Base-by-base conservation (phyloP, 2,888 invertebrate genomes). In the Acrobasis suavella region DNA sequence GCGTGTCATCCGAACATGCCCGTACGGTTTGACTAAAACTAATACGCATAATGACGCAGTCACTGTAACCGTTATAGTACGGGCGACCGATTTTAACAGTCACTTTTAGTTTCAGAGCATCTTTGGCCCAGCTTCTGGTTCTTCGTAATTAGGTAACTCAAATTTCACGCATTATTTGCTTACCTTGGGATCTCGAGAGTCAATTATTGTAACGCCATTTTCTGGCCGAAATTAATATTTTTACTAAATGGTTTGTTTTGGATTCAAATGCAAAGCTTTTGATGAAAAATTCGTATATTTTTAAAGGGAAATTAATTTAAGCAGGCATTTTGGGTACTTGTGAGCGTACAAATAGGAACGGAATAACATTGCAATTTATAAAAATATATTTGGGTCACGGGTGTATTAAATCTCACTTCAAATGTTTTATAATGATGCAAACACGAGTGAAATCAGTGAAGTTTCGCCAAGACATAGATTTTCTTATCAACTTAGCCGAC, bases 91-190 rank as follows among this genome's bases (percentile, higher is more conserved):
- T 32, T 32, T 32, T 32, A 32, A 32, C 32, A 32, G 42, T 16
- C 59, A n/a, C 17, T 54, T 60, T 55, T 16, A 64, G 65, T 50
- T 50, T 12, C 5, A 22, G 1, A 55, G 58, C 9, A 55, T 60
- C 54, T 9, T 14, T 49, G 51, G 6, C 10, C 14, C 50, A 42
- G 10, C 50, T 51, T 61, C 62, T 55, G 66, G 62, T 68, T 67
- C 66, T 64, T 64, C 58, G 73, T 76, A 77, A 79, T 79, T 78
- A 77, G 75, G 65, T 67, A 59, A 64, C 66, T 68, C 71, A 76
- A 79, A 77, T 79, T 79, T 79, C 71, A 71, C 75, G 76, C 73
- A 74, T 74, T 79, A 77, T 77, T 79, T 76, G 70, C 72, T 70
- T 67, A 74, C 70, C 71, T 69, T 62, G 63, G 64, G 65, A 64